Evolutionary conservation across 2,113 vertebrate species (phyloP), one percentile per base, ranked within the genome.

Genomic region (Chrysochloris asiatica): DNA sequence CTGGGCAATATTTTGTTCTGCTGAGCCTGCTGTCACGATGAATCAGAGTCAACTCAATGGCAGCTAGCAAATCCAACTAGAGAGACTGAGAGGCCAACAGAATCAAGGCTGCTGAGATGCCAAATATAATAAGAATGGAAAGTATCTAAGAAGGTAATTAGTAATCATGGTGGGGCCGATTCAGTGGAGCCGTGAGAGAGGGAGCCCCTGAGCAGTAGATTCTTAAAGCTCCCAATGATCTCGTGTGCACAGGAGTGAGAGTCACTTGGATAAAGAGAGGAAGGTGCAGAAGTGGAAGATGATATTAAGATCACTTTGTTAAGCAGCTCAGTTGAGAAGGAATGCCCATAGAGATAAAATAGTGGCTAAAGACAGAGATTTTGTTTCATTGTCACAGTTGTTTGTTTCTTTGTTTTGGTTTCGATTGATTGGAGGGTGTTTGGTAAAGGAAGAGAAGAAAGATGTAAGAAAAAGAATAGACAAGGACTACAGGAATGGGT

Each of bases 231-330:
- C 59, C 59, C 59, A 59, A 59, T 6, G 9, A 11, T 28, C 8
- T 59, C 56, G n/a, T n/a, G n/a, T n/a, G n/a, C n/a, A n/a, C n/a
- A n/a, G n/a, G n/a, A n/a, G n/a, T n/a, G n/a, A n/a, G n/a, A n/a
- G n/a, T 59, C 56, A 14, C 59, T 30, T 30, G 30, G 13, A 33
- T 17, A 22, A 47, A 43, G 8, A 41, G 38, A n/a, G n/a, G n/a
- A n/a, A n/a, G n/a, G n/a, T n/a, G n/a, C n/a, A n/a, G n/a, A 67
- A 17, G 8, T 26, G 28, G 38, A 14, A 9, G 1, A 0, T 24
- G 47, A 13, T 10, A 8, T 26, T 8, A 72, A 45, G 47, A 33
- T 72, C 21, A 76, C 14, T 50, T 76, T 63, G n/a, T 14, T 4
- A 0, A 65, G 65, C 19, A 91, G 28, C 61, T 87, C 54, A 16